phyloP scores from a whole-genome alignment of 2,113 vertebrate species.

The Chascanopsetta lugubris region DNA sequence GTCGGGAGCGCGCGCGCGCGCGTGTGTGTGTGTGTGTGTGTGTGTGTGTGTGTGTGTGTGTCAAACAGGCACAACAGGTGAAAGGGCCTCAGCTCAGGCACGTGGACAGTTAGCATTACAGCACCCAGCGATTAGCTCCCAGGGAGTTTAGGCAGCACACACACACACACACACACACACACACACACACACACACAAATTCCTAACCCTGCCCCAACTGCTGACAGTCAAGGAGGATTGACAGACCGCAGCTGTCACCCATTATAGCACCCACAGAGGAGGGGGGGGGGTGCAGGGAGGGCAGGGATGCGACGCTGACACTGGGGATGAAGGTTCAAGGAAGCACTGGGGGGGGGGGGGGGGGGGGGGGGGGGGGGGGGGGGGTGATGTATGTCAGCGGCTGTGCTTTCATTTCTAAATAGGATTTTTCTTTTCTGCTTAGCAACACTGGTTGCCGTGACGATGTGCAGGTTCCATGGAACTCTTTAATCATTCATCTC shows the following conservation, averaged over 20 bases:
- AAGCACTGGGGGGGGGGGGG: conserved; percentile 46
- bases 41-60: conserved; percentile 25
- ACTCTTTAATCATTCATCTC: background rate
- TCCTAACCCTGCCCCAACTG: conserved; percentile 44
- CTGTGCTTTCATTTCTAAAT: conserved; percentile 58
- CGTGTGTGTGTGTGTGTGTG: conserved; percentile 13
- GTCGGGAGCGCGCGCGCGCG: background rate
- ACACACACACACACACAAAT: no score
- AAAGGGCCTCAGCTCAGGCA: conserved; percentile 53
- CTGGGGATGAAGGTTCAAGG: conserved; percentile 50
- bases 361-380: conserved; percentile 35
- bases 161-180: no score
- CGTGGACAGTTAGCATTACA: conserved; percentile 56
- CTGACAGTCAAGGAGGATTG: conserved; percentile 78
- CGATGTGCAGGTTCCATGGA: background rate
- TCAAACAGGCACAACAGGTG: conserved; percentile 71
- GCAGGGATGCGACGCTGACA: conserved; percentile 61
- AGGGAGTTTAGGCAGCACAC: conserved; percentile 78
- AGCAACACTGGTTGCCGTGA: conserved; percentile 26
- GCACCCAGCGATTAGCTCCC: conserved; percentile 68
- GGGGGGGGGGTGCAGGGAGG: conserved; percentile 35
- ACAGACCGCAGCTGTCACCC: conserved; percentile 79
- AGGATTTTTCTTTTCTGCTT: conserved; percentile 52
- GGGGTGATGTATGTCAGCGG: conserved; percentile 52
- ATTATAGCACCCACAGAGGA: conserved; percentile 68